A percentile compares a stretch with the other conserved stretches of the same genome.
Evolutionary conservation across 2,888 invertebrate species (phyloP).

Genomic region (Operophtera brumata): DNA sequence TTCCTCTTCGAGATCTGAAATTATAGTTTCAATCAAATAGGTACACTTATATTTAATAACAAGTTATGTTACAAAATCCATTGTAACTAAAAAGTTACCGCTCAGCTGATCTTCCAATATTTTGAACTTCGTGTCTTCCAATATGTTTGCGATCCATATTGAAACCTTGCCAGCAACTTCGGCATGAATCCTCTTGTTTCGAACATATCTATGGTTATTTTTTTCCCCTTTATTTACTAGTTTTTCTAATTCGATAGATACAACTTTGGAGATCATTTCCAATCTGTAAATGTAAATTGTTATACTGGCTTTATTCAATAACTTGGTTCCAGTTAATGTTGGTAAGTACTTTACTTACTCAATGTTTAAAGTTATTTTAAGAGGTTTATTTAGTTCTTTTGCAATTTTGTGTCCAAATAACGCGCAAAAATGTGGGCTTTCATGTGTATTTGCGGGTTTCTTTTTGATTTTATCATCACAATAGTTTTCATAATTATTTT

Average conservation of each 20-base stretch:
- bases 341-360: slow-evolving; percentile 43
- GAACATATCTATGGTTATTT: slow-evolving; percentile 13
- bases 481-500: background rate
- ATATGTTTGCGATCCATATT: slow-evolving; percentile 58
- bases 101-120: slow-evolving; percentile 57
- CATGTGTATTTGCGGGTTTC: background rate
- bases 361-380: slow-evolving; percentile 44
- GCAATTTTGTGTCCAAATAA: slow-evolving; percentile 55
- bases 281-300: slow-evolving; percentile 40
- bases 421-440: slow-evolving; percentile 24
- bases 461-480: background rate
- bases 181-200: slow-evolving; percentile 38
- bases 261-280: slow-evolving; percentile 44
- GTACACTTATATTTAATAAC: background rate
- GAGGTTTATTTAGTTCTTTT: slow-evolving; percentile 43
- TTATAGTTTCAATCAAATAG: background rate
- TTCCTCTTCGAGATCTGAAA: slow-evolving; percentile 65
- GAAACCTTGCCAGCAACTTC: slow-evolving; percentile 51
- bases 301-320: no score
- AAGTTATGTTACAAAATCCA: slow-evolving; percentile 13
- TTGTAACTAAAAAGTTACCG: slow-evolving; percentile 41
- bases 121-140: slow-evolving; percentile 53
- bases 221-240: slow-evolving; percentile 37
- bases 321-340: no score
- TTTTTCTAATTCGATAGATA: slow-evolving; percentile 48